phyloP scores from a whole-genome alignment of 1,140 invertebrate genomes.

The Gonioctena quinquepunctata region DNA sequence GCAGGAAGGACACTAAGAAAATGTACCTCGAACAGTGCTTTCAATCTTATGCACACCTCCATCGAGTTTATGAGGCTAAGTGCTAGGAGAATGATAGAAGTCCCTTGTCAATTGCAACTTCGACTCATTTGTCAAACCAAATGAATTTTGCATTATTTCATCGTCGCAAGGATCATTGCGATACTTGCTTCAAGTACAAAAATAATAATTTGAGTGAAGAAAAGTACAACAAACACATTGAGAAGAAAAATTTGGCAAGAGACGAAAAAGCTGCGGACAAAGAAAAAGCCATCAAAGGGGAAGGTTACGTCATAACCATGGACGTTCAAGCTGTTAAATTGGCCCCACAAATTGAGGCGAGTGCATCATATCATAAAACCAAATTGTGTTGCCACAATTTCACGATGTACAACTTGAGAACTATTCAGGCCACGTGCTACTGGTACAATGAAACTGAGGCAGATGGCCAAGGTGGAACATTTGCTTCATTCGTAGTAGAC shows the following conservation, averaged over 20 bases:
- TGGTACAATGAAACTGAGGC: conserved; percentile 14
- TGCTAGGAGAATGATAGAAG: not conserved
- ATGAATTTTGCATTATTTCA: conserved; percentile 23
- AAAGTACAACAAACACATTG: conserved; percentile 1
- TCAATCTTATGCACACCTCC: not conserved
- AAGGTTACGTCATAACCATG: conserved; percentile 11
- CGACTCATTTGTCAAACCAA: not conserved
- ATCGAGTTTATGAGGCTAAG: not conserved
- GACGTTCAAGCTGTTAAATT: conserved; percentile 40
- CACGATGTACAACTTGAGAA: conserved; percentile 43
- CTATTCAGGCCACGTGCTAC: not conserved
- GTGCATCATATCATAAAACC: conserved; percentile 52
- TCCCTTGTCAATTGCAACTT: not conserved
- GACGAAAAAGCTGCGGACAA: conserved; percentile 10
- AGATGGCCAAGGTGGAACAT: conserved; percentile 12
- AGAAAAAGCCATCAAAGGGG: conserved; percentile 10
- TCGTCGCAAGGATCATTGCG: conserved; percentile 54
- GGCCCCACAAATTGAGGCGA: conserved; percentile 45
- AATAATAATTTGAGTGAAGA: conserved; percentile 11
- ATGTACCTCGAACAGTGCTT: conserved; percentile 28
- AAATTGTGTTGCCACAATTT: conserved; percentile 53
- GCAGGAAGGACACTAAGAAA: conserved; percentile 23
- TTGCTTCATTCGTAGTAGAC: conserved; percentile 10
- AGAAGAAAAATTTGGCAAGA: conserved; percentile 16
- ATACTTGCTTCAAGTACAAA: conserved; percentile 42